Base-by-base conservation (phyloP, 2,113 vertebrate species). In the Raja brachyura region DNA sequence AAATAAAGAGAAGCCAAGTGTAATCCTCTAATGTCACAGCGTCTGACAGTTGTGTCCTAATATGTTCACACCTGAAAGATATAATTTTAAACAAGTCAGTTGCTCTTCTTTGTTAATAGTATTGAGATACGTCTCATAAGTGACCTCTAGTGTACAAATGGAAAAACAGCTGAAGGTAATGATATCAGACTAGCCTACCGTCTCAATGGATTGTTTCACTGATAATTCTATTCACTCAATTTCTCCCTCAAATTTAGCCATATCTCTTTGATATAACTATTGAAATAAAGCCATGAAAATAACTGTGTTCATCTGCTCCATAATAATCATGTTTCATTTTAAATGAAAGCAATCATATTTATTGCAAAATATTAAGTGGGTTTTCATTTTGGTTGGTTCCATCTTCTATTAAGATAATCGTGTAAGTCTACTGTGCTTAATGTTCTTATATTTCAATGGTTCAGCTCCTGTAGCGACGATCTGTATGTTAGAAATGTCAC, bases 161-260 rank as follows among this genome's bases (percentile, higher is more conserved):
- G 68, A 74, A 92, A 73, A 92, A 68, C 56, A 54, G 90, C 68
- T 54, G 90, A 54, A 54, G 18, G 48, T 92, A 28, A 92, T 74
- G 66, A 92, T 33, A 73, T 48, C 8, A 73, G 66, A 74, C 39
- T 73, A 3, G 9, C 68, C 31, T 28, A 33, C 18, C 0, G 33
- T 92, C 70, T 92, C 39, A 92, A 39, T 73, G 20, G 18, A 74
- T 54, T 92, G 66, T 68, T 31, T 73, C 90, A 74, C 33, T n/a
- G 20, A 31, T 39, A 25, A 92, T 92, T 73, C 33, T 73, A 3
- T 70, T 54, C 39, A 28, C 33, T 13, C 68, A 73, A 92, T 18
- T 54, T 54, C 66, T 92, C 88, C 25, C 68, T 54, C 90, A 92
- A 73, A 73, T 10, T n/a, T 9, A 74, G 39, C 20, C 6, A 13